Percentiles rank a stretch among this genome's conserved stretches.
phyloP scores from a whole-genome alignment of 1,140 invertebrate species.

The Lucilia sericata region DNA sequence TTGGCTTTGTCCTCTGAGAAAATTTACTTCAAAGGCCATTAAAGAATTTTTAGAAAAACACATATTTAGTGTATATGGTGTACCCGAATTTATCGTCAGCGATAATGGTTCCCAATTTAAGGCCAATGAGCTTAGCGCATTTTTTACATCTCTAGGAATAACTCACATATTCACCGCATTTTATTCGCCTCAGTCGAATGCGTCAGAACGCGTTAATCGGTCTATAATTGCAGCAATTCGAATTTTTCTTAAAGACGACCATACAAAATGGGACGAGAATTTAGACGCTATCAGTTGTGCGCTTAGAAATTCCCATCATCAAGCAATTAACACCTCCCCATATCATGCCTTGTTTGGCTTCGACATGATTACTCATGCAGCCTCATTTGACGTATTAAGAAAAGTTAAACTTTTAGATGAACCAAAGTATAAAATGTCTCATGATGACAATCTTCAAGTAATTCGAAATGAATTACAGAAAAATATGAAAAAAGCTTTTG shows the following conservation, averaged over 20 bases:
- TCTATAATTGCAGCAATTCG: constrained; percentile 37
- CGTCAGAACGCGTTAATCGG: not conserved
- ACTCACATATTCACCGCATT: not conserved
- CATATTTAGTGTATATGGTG: constrained; percentile 27
- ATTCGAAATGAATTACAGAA: not conserved
- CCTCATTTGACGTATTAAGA: not conserved
- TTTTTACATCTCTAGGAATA: constrained; percentile 17
- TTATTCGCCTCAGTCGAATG: constrained; percentile 25
- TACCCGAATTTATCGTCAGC: constrained; percentile 37
- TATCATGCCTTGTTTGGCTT: not conserved
- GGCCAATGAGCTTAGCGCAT: not conserved
- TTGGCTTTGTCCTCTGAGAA: constrained; percentile 20
- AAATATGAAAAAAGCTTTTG: no score
- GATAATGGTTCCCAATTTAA: constrained; percentile 30
- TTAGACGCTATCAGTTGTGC: constrained; percentile 38
- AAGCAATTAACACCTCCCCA: constrained; percentile 14
- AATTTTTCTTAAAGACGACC: not conserved
- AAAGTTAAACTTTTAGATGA: not conserved
- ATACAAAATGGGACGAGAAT: constrained; percentile 44
- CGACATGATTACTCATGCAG: constrained; percentile 11
- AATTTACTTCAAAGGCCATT: constrained; percentile 9
- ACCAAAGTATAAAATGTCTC: not conserved
- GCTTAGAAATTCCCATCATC: constrained; percentile 24
- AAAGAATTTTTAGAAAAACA: constrained; percentile 25
- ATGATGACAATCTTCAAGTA: not conserved